These are phyloP conservation scores for Drosophila seguyi DNA, from an alignment of 1,140 invertebrate genomes.

Conservation along the genomic window DNA sequence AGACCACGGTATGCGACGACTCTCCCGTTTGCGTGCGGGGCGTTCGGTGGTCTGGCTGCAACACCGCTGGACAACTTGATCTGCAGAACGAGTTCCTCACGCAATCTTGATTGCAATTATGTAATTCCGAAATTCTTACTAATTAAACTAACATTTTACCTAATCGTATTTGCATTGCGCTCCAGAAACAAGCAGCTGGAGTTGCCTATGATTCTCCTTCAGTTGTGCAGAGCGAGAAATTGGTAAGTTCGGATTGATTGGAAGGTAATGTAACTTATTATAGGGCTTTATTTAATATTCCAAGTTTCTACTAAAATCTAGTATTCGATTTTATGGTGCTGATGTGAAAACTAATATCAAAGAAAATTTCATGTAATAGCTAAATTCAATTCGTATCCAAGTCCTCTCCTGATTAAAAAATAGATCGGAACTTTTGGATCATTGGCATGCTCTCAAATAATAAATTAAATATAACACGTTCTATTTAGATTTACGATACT, in stretches of 20 bases:
- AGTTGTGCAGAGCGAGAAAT: not conserved
- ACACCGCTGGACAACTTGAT: slow-evolving; percentile 61
- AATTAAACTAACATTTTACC: slow-evolving; percentile 79
- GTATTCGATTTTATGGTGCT: not conserved
- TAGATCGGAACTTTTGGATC: too few relatives aligned
- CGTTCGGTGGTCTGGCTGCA: slow-evolving; percentile 19
- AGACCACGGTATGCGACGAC: slow-evolving; percentile 38
- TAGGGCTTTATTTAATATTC: too few relatives aligned
- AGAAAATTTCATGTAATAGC: too few relatives aligned
- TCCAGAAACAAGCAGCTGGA: not conserved
- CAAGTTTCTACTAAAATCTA: too few relatives aligned
- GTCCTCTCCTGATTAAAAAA: not conserved
- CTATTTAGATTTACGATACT: not conserved
- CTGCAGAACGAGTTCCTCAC: slow-evolving; percentile 70
- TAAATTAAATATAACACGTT: not conserved
- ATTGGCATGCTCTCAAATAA: not conserved
- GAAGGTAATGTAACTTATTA: not conserved
- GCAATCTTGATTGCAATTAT: slow-evolving; percentile 81
- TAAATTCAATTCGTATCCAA: too few relatives aligned
- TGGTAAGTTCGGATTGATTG: not conserved
- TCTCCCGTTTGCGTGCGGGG: slow-evolving; percentile 52
- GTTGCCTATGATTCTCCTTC: not conserved
- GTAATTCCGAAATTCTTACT: slow-evolving; percentile 78
- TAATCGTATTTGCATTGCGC: slow-evolving; percentile 70
- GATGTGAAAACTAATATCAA: too few relatives aligned